phyloP scores from a whole-genome alignment of 2,113 vertebrate species.

The Diadophis punctatus region DNA sequence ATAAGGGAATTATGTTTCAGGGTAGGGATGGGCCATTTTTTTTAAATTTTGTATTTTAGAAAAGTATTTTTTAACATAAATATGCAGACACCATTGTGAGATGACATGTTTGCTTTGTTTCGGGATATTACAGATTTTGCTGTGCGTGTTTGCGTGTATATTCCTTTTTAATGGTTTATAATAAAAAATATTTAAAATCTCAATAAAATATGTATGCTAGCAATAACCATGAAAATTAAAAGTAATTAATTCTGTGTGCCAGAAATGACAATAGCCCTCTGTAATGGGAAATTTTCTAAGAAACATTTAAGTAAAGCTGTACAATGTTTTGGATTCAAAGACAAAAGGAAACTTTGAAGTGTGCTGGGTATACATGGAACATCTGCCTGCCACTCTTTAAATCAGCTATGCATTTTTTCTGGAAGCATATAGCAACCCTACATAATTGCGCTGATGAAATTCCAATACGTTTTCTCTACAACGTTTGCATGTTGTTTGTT shows the following conservation, averaged over 20 bases:
- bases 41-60: not conserved
- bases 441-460: not conserved
- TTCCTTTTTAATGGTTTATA: not conserved
- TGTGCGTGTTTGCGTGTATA: not conserved
- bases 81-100: not conserved
- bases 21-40: not conserved
- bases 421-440: not conserved
- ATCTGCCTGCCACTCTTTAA: not conserved
- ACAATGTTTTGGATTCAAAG: not conserved
- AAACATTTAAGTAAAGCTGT: not conserved
- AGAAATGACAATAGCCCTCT: not conserved
- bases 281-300: not conserved
- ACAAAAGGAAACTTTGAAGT: not conserved
- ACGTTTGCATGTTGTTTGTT: not conserved
- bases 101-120: not conserved
- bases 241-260: not conserved
- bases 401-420: not conserved
- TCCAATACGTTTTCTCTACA: not conserved
- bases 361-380: not conserved
- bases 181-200: not conserved
- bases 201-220: not conserved
- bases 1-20: not conserved
- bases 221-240: not conserved
- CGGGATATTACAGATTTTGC: not conserved
- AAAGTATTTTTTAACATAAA: not conserved